A percentile compares a stretch with the other conserved stretches of the same genome.
Evolutionary conservation across 35 echinoderm and acorn worm species (phyloP).

Genomic region (Stichopus chloronotus): DNA sequence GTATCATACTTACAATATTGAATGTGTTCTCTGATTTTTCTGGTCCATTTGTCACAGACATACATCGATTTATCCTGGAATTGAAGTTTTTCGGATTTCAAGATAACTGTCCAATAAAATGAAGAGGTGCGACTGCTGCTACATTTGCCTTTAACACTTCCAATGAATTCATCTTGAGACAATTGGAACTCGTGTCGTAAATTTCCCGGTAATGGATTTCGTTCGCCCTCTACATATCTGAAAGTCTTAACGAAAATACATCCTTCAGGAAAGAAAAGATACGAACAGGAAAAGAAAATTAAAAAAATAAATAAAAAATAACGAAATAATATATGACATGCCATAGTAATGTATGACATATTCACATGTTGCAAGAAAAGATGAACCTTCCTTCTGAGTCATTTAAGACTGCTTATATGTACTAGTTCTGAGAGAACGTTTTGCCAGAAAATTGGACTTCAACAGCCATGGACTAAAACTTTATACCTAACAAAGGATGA

Average conservation of each 20-base stretch:
- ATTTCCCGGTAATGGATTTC: neutral
- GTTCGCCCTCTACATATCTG: neutral
- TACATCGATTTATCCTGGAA: slow-evolving; percentile 40
- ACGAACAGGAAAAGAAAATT: neutral
- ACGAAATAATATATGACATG: too few relatives aligned
- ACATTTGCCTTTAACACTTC: slow-evolving; percentile 16
- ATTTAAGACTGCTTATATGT: too few relatives aligned
- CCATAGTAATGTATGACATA: too few relatives aligned
- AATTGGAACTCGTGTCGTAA: slow-evolving; percentile 26
- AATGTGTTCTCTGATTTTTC: slow-evolving; percentile 25
- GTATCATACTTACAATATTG: slow-evolving; percentile 9
- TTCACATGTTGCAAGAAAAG: too few relatives aligned
- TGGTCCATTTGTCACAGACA: slow-evolving; percentile 34
- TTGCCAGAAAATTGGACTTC: too few relatives aligned
- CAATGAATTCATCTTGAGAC: slow-evolving; percentile 35
- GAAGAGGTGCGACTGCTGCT: slow-evolving; percentile 29
- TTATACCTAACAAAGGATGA: too few relatives aligned
- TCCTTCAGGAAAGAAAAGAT: neutral
- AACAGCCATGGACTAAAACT: too few relatives aligned
- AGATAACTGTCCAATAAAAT: slow-evolving; percentile 34
- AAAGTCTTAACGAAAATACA: slow-evolving; percentile 16
- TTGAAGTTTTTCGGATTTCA: slow-evolving; percentile 28
- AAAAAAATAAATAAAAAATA: too few relatives aligned
- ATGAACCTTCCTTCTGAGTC: too few relatives aligned
- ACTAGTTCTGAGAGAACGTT: too few relatives aligned